Evolutionary conservation across 2,797 vertebrate genomes (phyloP).

Genomic region (Oophaga sylvatica): DNA sequence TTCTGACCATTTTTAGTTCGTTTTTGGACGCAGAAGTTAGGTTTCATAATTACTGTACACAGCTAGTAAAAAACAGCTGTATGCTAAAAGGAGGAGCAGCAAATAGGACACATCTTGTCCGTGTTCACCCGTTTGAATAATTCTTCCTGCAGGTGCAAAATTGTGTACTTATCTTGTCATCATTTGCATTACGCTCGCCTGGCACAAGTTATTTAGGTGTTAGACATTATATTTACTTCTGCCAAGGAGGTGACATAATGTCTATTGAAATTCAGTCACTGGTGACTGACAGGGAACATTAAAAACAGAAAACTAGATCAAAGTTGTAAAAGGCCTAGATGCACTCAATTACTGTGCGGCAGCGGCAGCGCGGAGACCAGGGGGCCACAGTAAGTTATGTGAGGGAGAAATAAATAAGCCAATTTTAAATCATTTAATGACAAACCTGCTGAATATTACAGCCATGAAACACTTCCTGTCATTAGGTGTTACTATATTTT

Average conservation of each 20-base stretch:
- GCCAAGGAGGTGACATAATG: conserved; percentile 76
- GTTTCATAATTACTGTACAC: conserved; percentile 26
- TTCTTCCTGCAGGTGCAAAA: conserved; percentile 46
- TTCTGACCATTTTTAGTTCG: conserved; percentile 24
- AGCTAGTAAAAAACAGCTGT: conserved; percentile 44
- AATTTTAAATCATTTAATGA: conserved; percentile 51
- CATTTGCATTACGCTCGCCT: background rate
- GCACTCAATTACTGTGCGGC: conserved; percentile 53
- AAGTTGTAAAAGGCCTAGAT: conserved; percentile 61
- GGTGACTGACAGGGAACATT: conserved; percentile 69
- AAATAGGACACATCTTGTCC: conserved; percentile 55
- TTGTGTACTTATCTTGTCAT: conserved; percentile 74
- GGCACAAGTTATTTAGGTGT: conserved; percentile 64
- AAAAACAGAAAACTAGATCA: conserved; percentile 71
- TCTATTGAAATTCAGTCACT: conserved; percentile 73
- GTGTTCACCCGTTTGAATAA: conserved; percentile 41
- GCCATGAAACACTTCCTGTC: conserved; percentile 54
- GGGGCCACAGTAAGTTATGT: conserved; percentile 47
- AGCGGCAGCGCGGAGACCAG: conserved; percentile 47
- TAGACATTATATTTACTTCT: conserved; percentile 75
- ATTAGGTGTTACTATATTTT: conserved; percentile 55
- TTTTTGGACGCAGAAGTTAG: conserved; percentile 34
- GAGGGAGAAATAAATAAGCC: conserved; percentile 48
- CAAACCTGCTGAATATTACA: conserved; percentile 51
- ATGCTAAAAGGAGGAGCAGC: conserved; percentile 52